Percentiles rank a stretch among this genome's conserved stretches.
Evolutionary conservation across 2,113 vertebrate species (phyloP).

Genomic region (Heterotilapia buettikoferi): DNA sequence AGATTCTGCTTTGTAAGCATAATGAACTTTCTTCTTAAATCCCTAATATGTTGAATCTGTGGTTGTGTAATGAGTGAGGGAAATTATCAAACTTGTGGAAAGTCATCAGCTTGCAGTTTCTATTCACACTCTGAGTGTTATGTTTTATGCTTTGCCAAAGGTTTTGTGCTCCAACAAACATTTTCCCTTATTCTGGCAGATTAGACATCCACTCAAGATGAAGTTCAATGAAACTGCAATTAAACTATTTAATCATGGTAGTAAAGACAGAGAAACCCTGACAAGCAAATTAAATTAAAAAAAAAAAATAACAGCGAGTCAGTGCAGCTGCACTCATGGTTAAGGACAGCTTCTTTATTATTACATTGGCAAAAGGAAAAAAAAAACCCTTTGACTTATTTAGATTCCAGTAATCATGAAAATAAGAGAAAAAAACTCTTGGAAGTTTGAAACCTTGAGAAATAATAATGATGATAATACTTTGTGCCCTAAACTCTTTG

Average conservation of each 20-base stretch:
- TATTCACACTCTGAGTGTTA: not conserved
- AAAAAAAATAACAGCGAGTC: not conserved
- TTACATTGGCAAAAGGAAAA: not conserved
- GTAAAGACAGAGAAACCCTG: not conserved
- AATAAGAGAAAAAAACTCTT: not conserved
- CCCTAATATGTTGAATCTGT: not conserved
- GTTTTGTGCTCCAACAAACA: not conserved
- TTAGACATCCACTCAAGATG: not conserved
- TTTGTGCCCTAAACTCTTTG: not conserved
- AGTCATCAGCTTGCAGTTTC: not conserved
- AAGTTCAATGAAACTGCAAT: not conserved
- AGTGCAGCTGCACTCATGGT: not conserved
- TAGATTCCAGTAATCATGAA: not conserved
- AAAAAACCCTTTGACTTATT: not conserved
- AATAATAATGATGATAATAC: not conserved
- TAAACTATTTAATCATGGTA: not conserved
- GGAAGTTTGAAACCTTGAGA: not conserved
- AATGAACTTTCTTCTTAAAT: not conserved
- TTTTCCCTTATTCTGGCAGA: not conserved
- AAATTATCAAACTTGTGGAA: rapidly evolving
- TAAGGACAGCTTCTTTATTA: not conserved
- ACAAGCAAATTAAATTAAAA: not conserved
- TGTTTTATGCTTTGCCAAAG: not conserved
- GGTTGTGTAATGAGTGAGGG: not conserved
- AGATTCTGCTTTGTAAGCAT: not conserved